Conservation (phyloP, 1,140 invertebrate genomes). For the Ips nitidus region DNA sequence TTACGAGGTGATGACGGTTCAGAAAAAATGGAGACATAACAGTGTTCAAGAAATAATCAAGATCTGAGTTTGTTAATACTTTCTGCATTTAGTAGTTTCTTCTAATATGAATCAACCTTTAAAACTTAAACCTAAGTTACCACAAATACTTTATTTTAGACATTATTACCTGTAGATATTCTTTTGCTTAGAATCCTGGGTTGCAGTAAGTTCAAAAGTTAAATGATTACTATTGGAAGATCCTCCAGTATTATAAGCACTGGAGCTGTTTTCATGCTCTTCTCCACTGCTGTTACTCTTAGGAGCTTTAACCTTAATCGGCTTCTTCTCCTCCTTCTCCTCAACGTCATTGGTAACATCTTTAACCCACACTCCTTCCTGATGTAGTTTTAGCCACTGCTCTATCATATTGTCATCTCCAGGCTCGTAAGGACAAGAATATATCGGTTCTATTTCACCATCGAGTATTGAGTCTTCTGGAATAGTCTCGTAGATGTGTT, state of each 20-base stretch:
- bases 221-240: constrained; percentile 72
- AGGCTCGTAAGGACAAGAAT: constrained; percentile 66
- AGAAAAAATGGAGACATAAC: too few relatives aligned
- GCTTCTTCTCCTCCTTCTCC: constrained; percentile 38
- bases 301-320: constrained; percentile 45
- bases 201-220: constrained; percentile 61
- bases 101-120: not conserved
- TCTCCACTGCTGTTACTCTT: constrained; percentile 59
- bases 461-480: constrained; percentile 60
- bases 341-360: constrained; percentile 37
- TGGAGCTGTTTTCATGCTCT: constrained; percentile 67
- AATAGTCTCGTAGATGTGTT: constrained; percentile 72
- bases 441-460: constrained; percentile 60
- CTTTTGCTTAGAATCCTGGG: constrained; percentile 54
- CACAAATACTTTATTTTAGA: not conserved
- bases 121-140: not conserved
- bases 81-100: too few relatives aligned
- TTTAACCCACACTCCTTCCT: constrained; percentile 49
- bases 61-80: too few relatives aligned
- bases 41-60: too few relatives aligned
- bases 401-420: constrained; percentile 50
- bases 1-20: too few relatives aligned
- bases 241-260: constrained; percentile 78
- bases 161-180: constrained; percentile 44
- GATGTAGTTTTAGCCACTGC: constrained; percentile 48